A percentile compares a stretch with the other conserved stretches of the same genome.
These are phyloP conservation scores for Tinea pellionella DNA, from an alignment of 2,888 invertebrate genomes.

Conservation along the genomic window DNA sequence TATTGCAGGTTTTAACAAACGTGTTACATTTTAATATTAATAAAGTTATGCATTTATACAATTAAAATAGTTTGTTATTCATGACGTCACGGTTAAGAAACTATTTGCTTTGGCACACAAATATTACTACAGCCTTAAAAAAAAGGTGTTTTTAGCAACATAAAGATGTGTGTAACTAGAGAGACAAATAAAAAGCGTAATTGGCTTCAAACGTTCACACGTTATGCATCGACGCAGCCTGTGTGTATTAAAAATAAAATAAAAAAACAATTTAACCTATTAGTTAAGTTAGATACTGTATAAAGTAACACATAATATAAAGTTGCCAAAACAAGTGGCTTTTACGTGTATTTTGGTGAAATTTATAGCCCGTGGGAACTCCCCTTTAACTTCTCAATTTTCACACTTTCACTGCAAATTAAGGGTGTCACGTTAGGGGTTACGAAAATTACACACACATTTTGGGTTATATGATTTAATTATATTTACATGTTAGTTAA, in stretches of 20 bases:
- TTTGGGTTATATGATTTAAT: neutral
- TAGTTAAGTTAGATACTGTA: too few species aligned
- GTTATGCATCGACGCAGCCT: too few species aligned
- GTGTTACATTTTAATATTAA: neutral
- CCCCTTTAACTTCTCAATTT: slow-evolving; percentile 8
- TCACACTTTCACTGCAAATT: neutral
- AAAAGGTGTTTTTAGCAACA: too few species aligned
- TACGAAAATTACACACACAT: neutral
- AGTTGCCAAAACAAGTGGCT: slow-evolving; percentile 1
- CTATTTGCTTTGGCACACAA: too few species aligned
- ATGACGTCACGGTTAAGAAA: too few species aligned
- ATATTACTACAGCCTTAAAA: too few species aligned
- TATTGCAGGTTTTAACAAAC: neutral
- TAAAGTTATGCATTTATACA: neutral
- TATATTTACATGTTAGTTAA: too few species aligned
- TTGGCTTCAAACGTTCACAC: too few species aligned
- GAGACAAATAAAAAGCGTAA: too few species aligned
- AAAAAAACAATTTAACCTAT: neutral
- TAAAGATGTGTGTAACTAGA: too few species aligned
- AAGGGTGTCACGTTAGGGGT: slow-evolving; percentile 8
- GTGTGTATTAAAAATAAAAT: too few species aligned
- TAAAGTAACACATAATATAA: neutral
- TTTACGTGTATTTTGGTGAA: slow-evolving; percentile 7
- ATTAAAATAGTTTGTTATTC: neutral
- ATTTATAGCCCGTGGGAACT: neutral